Percentiles rank a stretch among this genome's conserved stretches.
Conservation (phyloP, 2,888 invertebrate genomes). For the Papilio elwesi region DNA sequence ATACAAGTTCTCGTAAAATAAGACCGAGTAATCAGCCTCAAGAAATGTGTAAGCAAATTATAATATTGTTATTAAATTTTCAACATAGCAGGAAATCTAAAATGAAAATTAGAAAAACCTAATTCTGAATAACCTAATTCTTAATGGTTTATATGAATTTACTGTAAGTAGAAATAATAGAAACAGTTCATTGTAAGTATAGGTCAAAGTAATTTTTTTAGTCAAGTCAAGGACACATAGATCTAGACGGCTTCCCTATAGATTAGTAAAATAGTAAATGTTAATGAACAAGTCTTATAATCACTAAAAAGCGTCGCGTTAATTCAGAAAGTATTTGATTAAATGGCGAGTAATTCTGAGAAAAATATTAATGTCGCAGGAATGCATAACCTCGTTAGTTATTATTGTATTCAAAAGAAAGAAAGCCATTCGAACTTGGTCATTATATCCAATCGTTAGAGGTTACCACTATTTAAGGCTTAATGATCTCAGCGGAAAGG, state of each 20-base stretch:
- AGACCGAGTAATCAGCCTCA: no score
- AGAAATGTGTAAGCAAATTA: no score
- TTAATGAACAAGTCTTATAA: background rate
- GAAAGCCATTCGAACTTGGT: constrained; percentile 49
- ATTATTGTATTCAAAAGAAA: constrained; percentile 35
- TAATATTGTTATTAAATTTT: no score
- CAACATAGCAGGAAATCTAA: no score
- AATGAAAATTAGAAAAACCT: no score
- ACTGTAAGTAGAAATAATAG: no score
- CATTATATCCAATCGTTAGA: constrained; percentile 63
- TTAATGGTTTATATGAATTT: no score
- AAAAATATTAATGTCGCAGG: constrained; percentile 23
- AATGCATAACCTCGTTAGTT: constrained; percentile 12
- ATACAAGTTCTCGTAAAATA: no score
- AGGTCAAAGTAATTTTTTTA: background rate
- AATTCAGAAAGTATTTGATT: background rate
- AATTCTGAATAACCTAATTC: no score
- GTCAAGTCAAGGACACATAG: background rate
- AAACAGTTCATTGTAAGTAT: no score
- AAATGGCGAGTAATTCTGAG: constrained; percentile 20
- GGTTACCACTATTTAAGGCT: constrained; percentile 58
- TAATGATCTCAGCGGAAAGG: constrained; percentile 70
- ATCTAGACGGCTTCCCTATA: background rate
- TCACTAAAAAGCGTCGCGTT: constrained; percentile 1
- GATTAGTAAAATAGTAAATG: background rate